A percentile compares a stretch with the other conserved stretches of the same genome.
Conservation (phyloP, 2,113 vertebrate species). For the Leptosomus discolor region DNA sequence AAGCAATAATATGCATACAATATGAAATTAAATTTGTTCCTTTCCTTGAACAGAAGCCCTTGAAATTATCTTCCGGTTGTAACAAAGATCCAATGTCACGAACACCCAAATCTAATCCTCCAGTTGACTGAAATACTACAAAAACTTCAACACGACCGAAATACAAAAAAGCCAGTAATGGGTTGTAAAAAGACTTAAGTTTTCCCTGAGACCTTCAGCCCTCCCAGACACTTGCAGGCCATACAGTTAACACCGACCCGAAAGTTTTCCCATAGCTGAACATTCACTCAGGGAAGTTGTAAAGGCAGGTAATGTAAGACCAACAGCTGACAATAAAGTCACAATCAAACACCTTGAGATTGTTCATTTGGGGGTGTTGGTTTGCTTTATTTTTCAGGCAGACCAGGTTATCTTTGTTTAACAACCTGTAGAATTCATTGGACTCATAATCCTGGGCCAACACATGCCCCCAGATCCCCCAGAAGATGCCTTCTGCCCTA, state of each 20-base stretch:
- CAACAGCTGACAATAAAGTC: slow-evolving; percentile 5
- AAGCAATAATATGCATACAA: background rate
- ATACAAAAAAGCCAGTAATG: background rate
- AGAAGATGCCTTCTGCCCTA: slow-evolving; percentile 27
- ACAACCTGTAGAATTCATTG: slow-evolving; percentile 55
- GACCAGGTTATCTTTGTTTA: background rate
- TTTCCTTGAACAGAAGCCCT: background rate
- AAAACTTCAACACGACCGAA: background rate
- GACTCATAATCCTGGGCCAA: slow-evolving; percentile 34
- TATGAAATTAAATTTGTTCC: background rate
- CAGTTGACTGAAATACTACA: background rate
- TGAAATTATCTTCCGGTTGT: background rate
- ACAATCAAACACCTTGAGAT: background rate
- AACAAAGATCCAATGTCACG: background rate
- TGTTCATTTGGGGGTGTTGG: background rate
- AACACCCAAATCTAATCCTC: background rate
- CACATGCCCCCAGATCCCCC: background rate
- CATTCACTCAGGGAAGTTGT: background rate
- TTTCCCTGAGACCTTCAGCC: background rate
- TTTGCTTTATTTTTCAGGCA: background rate
- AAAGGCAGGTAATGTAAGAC: slow-evolving; percentile 26
- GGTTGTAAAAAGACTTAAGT: rapidly evolving
- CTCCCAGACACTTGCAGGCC: background rate
- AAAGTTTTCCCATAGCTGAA: background rate
- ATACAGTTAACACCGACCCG: background rate